Evolutionary conservation across 2,797 vertebrate species (phyloP), one percentile per base, ranked within the genome.

Genomic region (Cirrhinus molitorella): DNA sequence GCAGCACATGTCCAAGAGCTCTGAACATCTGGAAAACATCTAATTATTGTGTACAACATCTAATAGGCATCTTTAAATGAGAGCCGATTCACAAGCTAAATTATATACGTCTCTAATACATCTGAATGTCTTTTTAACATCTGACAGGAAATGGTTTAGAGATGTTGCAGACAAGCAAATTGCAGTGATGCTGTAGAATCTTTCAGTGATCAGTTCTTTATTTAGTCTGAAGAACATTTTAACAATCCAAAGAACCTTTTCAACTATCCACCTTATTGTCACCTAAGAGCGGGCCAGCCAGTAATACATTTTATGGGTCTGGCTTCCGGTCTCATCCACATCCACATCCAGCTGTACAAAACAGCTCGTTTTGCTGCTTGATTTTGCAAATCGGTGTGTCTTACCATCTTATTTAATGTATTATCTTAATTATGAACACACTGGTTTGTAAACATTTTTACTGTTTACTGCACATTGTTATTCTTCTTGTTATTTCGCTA

Each of bases 21-120:
- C 53, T 75, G 73, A 25, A 75, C 53, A 43, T 59, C 73, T 75
- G 34, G 34, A 43, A 43, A 43, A 40, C 53, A 75, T 75, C 53
- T 43, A n/a, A 59, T 75, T 75, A 43, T 19, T 59, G 53, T 25
- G 51, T 75, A 25, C 28, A 34, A 73, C 34, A 75, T 75, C 51
- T 43, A 75, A 75, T 23, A 23, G 19, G 53, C 4, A 16, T 75
- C 4, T 43, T 43, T 10, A 74, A 16, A 40, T 37, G 14, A 23
- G 14, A 16, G 37, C 1, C 16, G 10, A 71, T 5, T 49, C 4
- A 28, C 19, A 40, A 17, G 8, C 34, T 40, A 59, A 59, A 75
- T 59, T 57, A 43, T 17, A 43, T 43, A 59, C 4, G 34, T 57
- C 21, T 40, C 21, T 37, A 31, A 49, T 19, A 40, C 31, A 55